A percentile compares a stretch with the other conserved stretches of the same genome.
Conservation (phyloP, 2,113 vertebrate genomes). For the Marcusenius ussheri region DNA sequence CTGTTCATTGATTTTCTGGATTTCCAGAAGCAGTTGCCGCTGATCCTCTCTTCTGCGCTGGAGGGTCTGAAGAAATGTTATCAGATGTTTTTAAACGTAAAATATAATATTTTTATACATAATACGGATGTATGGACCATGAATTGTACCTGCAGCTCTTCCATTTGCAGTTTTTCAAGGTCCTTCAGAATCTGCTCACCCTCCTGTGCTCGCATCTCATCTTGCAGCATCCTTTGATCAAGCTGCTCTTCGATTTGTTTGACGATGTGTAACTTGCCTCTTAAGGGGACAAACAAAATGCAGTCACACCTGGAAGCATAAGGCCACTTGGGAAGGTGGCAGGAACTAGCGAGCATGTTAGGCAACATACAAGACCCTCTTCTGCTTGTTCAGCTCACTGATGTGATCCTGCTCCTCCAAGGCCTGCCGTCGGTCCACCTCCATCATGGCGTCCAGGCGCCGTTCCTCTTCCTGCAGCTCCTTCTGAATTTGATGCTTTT, state of each 20-base stretch:
- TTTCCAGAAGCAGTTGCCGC: slow-evolving; percentile 63
- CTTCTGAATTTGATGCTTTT: slow-evolving; percentile 65
- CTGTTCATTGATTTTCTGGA: slow-evolving; percentile 65
- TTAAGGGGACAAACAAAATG: slow-evolving; percentile 14
- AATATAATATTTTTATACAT: background rate
- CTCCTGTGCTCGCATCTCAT: slow-evolving; percentile 65
- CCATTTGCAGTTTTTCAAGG: slow-evolving; percentile 63
- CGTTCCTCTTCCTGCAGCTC: slow-evolving; percentile 71
- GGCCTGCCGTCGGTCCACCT: slow-evolving; percentile 63
- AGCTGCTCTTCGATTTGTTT: slow-evolving; percentile 68
- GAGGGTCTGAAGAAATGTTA: slow-evolving; percentile 50
- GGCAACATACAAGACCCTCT: slow-evolving; percentile 54
- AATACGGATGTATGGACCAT: background rate
- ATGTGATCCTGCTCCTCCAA: slow-evolving; percentile 61
- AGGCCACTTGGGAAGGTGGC: background rate
- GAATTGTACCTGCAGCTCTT: slow-evolving; percentile 65
- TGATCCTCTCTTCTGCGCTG: slow-evolving; percentile 61
- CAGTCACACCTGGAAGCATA: background rate
- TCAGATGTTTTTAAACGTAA: background rate
- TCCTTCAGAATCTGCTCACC: slow-evolving; percentile 56
- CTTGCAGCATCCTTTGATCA: slow-evolving; percentile 55
- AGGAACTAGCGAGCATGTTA: background rate
- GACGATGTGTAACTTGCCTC: slow-evolving; percentile 63
- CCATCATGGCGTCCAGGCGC: slow-evolving; percentile 78
- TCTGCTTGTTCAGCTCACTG: slow-evolving; percentile 57